Base-by-base conservation (phyloP, 2,888 invertebrate species). In the Mechanitis messenoides region DNA sequence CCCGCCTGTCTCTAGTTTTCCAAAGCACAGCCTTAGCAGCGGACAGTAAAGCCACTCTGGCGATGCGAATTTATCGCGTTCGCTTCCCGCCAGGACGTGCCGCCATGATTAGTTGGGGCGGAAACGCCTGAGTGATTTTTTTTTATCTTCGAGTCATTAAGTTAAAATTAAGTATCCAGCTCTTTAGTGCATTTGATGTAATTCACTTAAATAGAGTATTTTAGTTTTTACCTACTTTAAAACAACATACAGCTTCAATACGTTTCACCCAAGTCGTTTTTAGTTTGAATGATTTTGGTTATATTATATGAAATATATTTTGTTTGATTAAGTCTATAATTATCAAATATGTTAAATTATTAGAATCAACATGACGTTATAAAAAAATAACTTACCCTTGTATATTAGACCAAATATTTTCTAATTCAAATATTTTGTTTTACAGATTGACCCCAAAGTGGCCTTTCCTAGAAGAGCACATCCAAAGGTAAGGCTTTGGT, bases 361-460 rank as follows among this genome's bases (percentile, higher is more conserved):
- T 2, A 35, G 35, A 5, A 6, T 35, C 2, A 35, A 35, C 9
- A 9, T 38, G 9, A 42, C 1, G 9, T 42, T 42, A 3, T 9
- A 42, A 42, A 9, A 9, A 0, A 7, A 42, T 42, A 11, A 42
- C 11, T 42, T 42, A 42, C 42, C 11, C 3, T 9, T 42, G 42
- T 2, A 42, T 42, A 4, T 38, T 11, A 55, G 38, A 53, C 28
- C 28, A 50, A 54, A 20, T 31, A 46, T 59, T 66, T 59, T 65
- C 53, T 6, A 56, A 53, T 42, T 42, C 0, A 1, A 47, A 42
- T 53, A 55, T 71, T 77, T 85, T 85, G 90, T 74, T 81, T 86
- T 94, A 70, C 95, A 99, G 98, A 98, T 99, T 93, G 99, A 99
- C 92, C 99, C 99, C 78, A 99, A 99, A 94, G 98, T 99, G 91